A percentile compares a stretch with the other conserved stretches of the same genome.
Conservation (phyloP, 1,140 invertebrate species). For the Drosophila rufa region DNA sequence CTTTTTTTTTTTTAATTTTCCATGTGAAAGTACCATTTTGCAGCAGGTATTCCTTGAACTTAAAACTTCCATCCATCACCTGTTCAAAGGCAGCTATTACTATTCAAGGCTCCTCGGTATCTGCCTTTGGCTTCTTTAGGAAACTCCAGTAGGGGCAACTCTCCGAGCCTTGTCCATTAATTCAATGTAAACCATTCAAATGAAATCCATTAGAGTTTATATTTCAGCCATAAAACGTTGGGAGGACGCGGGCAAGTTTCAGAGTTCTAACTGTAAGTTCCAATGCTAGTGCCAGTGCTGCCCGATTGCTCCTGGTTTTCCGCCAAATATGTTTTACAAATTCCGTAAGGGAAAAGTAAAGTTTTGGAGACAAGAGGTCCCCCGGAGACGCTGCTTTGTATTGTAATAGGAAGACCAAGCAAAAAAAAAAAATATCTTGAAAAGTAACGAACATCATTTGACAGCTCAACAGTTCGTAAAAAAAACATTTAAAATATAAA, state of each 20-base stretch:
- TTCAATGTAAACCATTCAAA: conserved; percentile 76
- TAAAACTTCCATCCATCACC: conserved; percentile 27
- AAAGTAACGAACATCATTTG: too few species aligned
- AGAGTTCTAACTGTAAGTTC: conserved; percentile 4
- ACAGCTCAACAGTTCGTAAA: too few species aligned
- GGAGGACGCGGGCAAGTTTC: neutral
- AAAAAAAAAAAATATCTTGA: too few species aligned
- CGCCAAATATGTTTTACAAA: too few species aligned
- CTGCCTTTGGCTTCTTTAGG: conserved; percentile 2
- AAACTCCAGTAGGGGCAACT: conserved; percentile 19
- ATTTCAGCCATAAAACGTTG: conserved; percentile 73
- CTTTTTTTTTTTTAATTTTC: neutral
- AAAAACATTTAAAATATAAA: too few species aligned
- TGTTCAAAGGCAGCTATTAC: conserved; percentile 7
- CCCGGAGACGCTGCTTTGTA: too few species aligned
- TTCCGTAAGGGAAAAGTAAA: too few species aligned
- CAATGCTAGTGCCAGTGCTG: conserved; percentile 3
- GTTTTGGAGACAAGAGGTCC: too few species aligned
- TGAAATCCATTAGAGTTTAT: conserved; percentile 82
- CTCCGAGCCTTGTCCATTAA: conserved; percentile 57
- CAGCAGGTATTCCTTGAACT: conserved; percentile 1
- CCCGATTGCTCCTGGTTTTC: too few species aligned
- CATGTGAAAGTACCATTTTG: neutral
- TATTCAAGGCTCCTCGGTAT: neutral
- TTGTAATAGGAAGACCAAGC: too few species aligned